Evolutionary conservation across 2,888 invertebrate genomes (phyloP).

Genomic region (Protophormia terraenovae): DNA sequence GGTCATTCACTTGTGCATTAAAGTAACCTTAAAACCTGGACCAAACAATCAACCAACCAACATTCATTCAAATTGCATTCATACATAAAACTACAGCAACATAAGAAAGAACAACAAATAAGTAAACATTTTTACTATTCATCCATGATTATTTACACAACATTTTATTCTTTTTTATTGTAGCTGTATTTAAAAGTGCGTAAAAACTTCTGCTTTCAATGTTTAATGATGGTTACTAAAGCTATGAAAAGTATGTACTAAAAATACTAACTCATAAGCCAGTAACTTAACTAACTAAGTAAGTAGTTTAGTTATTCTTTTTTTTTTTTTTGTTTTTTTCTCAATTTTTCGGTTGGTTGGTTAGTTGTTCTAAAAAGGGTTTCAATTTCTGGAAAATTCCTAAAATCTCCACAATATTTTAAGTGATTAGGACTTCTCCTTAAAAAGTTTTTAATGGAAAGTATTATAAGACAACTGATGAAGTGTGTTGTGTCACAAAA

Average conservation of each 20-base stretch:
- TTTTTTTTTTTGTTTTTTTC: background rate
- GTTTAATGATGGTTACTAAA: slow-evolving; percentile 45
- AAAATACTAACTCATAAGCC: background rate
- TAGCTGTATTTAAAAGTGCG: slow-evolving; percentile 55
- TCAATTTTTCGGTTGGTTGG: slow-evolving; percentile 47
- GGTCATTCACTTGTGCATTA: slow-evolving; percentile 60
- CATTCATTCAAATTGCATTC: slow-evolving; percentile 41
- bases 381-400: background rate
- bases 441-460: too few relatives aligned
- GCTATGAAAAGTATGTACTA: background rate
- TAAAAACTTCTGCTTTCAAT: slow-evolving; percentile 53
- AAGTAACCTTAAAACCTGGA: slow-evolving; percentile 50
- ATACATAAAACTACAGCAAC: background rate
- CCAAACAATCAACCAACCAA: background rate
- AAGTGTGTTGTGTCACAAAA: too few relatives aligned
- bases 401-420: too few relatives aligned
- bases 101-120: too few relatives aligned
- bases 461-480: too few relatives aligned
- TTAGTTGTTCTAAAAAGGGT: slow-evolving; percentile 10
- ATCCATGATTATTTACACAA: slow-evolving; percentile 58
- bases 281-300: slow-evolving; percentile 4
- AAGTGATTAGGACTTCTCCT: too few relatives aligned
- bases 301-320: slow-evolving; percentile 47
- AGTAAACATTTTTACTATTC: slow-evolving; percentile 41
- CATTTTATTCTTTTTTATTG: slow-evolving; percentile 4